Evolutionary conservation across 2,113 vertebrate genomes (phyloP), one percentile per base, ranked within the genome.

Genomic region (rabbit (Oryctolagus cuniculus)): DNA sequence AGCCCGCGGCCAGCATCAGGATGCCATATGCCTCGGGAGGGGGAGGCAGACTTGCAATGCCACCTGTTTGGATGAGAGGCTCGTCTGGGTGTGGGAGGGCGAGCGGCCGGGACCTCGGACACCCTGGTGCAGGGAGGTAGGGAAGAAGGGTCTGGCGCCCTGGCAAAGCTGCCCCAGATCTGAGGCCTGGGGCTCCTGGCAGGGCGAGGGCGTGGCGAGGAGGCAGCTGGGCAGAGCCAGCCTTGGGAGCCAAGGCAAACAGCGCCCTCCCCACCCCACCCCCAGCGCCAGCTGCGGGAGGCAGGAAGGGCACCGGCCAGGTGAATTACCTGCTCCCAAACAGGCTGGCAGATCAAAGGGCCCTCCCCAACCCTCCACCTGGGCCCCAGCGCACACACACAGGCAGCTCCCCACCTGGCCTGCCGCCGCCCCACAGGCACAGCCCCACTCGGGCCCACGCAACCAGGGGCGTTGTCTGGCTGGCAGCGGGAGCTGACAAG

Each of bases 261-360:
- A 96, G 96, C 91, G 90, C 87, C 74, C 78, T 94, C 93, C 90
- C 92, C 36, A 5, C 85, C 96, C 96, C 73, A 29, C 92, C 90
- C 94, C 94, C 88, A 72, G 4, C 1, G 0, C 51, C 97, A 97
- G 96, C 94, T 97, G 96, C 73, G 73, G 64, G 82, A 97, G 87
- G 89, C 79, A 96, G 93, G 92, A 84, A 94, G 87, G 95, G 97
- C 98, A 95, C 19, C 6, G 96, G 96, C 81, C 95, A 98, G 98
- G 98, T 98, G 98, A 98, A 97, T 98, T 98, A 97, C 97, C 97
- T 98, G 97, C 94, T 97, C 97, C 94, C 96, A 96, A 95, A 95
- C 88, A 75, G 24, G 44, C 95, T 96, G 77, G 96, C 79, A 97
- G 97, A 98, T 98, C 98, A 98, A 98, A 98, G 97, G 94, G 64